Conservation (phyloP, 2,888 invertebrate species). For the Cryptosula pallasiana region DNA sequence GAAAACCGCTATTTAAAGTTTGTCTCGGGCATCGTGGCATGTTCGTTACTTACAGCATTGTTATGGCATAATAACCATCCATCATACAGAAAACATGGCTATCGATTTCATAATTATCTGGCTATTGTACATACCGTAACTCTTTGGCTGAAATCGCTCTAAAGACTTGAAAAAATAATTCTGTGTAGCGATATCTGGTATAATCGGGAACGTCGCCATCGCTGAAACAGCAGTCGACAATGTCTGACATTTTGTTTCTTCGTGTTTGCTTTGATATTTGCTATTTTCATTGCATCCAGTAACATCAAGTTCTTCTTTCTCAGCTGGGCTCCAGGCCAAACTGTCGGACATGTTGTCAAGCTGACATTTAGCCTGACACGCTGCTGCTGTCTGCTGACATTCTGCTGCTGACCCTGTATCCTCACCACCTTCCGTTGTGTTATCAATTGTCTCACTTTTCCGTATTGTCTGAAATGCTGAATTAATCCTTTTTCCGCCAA, state of each 20-base stretch:
- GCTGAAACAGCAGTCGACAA: neutral
- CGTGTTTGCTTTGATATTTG: neutral
- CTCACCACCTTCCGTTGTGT: too few relatives aligned
- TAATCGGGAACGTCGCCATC: neutral
- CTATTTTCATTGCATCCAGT: neutral
- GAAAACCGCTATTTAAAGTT: too few relatives aligned
- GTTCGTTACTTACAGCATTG: too few relatives aligned
- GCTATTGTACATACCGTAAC: neutral
- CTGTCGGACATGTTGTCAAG: too few relatives aligned
- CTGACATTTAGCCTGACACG: neutral
- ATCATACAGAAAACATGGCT: too few relatives aligned
- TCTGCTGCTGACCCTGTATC: neutral
- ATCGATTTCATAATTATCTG: too few relatives aligned
- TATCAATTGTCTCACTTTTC: neutral
- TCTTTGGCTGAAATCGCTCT: neutral
- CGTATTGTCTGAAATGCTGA: neutral
- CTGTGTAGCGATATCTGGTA: neutral
- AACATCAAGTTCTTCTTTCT: neutral
- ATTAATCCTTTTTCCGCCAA: neutral
- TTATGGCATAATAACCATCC: too few relatives aligned
- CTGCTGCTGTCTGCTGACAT: neutral
- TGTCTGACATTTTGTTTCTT: neutral
- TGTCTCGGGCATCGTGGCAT: too few relatives aligned
- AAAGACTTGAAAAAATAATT: constrained; percentile 3
- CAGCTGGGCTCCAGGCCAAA: too few relatives aligned